These are phyloP conservation scores for Crossocerus cetratus DNA, from an alignment of 2,888 invertebrate species.

Conservation along the genomic window DNA sequence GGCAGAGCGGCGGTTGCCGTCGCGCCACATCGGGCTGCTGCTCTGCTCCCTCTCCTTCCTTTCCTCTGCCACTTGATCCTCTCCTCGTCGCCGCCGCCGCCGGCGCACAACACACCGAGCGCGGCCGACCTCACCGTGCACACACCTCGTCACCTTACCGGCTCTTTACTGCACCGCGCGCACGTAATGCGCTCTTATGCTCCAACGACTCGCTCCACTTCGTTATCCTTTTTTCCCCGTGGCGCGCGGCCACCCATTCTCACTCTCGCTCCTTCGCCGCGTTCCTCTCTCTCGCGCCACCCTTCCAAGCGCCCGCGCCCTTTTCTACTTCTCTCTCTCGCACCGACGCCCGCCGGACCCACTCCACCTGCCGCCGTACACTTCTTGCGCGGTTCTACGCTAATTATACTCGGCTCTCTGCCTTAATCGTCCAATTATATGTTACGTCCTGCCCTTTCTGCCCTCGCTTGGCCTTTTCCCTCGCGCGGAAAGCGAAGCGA, in stretches of 20 bases:
- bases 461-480: neutral
- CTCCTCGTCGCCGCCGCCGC: slow-evolving; percentile 9
- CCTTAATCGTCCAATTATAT: neutral
- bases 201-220: neutral
- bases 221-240: slow-evolving; percentile 1
- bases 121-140: slow-evolving; percentile 29
- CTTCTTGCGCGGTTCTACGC: neutral
- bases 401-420: neutral
- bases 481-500: too few species aligned
- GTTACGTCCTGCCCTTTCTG: neutral
- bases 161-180: slow-evolving; percentile 12
- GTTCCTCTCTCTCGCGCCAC: slow-evolving; percentile 10
- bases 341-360: neutral
- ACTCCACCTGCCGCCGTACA: neutral
- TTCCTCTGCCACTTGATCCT: slow-evolving; percentile 15
- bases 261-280: slow-evolving; percentile 28
- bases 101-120: slow-evolving; percentile 35
- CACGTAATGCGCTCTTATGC: slow-evolving; percentile 14
- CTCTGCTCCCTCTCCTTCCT: slow-evolving; percentile 28
- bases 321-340: slow-evolving; percentile 15
- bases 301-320: slow-evolving; percentile 23
- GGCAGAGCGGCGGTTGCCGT: slow-evolving; percentile 75
- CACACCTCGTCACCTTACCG: slow-evolving; percentile 33
- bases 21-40: slow-evolving; percentile 58
- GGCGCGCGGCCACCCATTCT: too few species aligned